phyloP scores from a whole-genome alignment of 2,113 vertebrate genomes.

The Ivindomyrus marchei region DNA sequence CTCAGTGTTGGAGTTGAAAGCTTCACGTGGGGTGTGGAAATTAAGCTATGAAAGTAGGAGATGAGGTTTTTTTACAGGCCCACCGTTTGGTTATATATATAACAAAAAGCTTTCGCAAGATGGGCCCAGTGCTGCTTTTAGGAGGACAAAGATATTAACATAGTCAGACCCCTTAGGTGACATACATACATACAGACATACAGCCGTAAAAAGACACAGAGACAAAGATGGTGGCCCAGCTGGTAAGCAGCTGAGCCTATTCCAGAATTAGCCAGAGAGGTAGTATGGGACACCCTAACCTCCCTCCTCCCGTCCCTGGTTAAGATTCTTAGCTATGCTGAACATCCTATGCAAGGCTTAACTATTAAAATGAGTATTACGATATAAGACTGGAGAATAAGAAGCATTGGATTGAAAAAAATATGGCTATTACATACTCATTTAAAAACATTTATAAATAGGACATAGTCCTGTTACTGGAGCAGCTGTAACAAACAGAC shows the following conservation, averaged over 20 bases:
- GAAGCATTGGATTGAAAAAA: background rate
- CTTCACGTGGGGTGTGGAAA: background rate
- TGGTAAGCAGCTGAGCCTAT: background rate
- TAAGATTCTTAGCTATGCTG: background rate
- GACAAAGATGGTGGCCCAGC: background rate
- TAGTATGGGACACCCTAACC: background rate
- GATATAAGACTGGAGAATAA: background rate
- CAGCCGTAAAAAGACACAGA: background rate
- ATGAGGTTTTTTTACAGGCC: background rate
- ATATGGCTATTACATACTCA: background rate
- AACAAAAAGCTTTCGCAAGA: background rate
- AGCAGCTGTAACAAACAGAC: background rate
- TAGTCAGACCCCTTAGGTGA: background rate
- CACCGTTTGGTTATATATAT: background rate
- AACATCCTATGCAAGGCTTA: background rate
- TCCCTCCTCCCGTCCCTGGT: background rate
- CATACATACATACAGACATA: background rate
- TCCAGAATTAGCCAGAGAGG: background rate
- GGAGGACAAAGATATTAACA: background rate
- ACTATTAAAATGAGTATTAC: background rate
- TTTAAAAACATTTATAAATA: background rate
- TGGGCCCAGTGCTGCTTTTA: background rate
- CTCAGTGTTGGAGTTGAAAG: background rate
- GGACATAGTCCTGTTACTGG: background rate
- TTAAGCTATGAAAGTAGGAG: background rate